phyloP scores from a whole-genome alignment of 2,888 invertebrate species.

The Meghimatium bilineatum region DNA sequence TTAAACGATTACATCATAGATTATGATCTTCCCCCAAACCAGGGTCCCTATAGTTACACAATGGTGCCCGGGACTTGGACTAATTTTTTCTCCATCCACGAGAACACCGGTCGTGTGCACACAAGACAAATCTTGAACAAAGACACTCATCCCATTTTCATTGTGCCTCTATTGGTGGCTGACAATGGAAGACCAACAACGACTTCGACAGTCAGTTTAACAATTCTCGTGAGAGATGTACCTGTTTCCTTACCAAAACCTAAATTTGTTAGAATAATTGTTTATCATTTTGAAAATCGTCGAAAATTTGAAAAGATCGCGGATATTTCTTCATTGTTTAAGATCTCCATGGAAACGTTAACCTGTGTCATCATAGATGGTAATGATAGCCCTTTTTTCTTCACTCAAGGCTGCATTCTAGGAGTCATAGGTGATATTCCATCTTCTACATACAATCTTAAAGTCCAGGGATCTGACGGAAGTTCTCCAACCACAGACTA shows the following conservation, averaged over 20 bases:
- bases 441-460: conserved; percentile 80
- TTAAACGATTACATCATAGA: conserved; percentile 79
- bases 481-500: conserved; percentile 84
- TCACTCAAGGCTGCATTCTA: conserved; percentile 86
- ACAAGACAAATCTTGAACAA: conserved; percentile 89
- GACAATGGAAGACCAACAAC: conserved; percentile 90
- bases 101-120: conserved; percentile 87
- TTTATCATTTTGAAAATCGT: conserved; percentile 81
- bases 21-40: conserved; percentile 92
- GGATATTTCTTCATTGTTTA: conserved; percentile 93
- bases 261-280: conserved; percentile 86
- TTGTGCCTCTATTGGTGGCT: conserved; percentile 88
- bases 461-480: conserved; percentile 92
- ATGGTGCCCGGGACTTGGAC: conserved; percentile 84
- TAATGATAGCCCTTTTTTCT: conserved; percentile 78
- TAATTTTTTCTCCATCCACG: conserved; percentile 87
- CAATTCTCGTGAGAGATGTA: conserved; percentile 86
- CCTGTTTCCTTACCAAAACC: conserved; percentile 93
- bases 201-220: conserved; percentile 87
- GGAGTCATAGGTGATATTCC: conserved; percentile 79
- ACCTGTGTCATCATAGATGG: conserved; percentile 82
- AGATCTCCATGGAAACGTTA: conserved; percentile 91
- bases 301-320: conserved; percentile 88
- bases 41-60: conserved; percentile 90
- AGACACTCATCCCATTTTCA: conserved; percentile 86